Percentiles rank a stretch among this genome's conserved stretches.
These are phyloP conservation scores for Sussaba pulchella DNA, from an alignment of 2,888 invertebrate species.

Conservation along the genomic window DNA sequence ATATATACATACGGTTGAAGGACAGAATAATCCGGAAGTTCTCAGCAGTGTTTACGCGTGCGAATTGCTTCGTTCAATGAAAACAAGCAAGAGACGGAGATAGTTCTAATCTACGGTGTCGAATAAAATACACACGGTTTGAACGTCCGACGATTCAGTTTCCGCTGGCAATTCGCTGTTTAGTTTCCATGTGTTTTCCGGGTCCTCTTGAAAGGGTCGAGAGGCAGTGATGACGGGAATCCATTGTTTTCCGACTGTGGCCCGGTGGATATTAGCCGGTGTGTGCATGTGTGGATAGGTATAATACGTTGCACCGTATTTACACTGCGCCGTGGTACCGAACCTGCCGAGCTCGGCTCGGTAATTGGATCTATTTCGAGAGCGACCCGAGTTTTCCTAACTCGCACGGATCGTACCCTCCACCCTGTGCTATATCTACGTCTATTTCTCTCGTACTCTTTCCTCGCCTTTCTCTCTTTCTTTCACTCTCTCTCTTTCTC, in stretches of 20 bases:
- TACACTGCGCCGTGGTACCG: conserved; percentile 39
- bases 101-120: conserved; percentile 26
- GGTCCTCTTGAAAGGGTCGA: conserved; percentile 12
- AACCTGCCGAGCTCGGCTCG: conserved; percentile 44
- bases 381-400: conserved; percentile 61
- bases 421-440: conserved; percentile 4
- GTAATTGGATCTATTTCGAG: conserved; percentile 68
- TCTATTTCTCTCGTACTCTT: too few relatives aligned
- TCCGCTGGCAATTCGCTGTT: conserved; percentile 22
- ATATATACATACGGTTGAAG: too few relatives aligned
- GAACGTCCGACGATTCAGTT: conserved; percentile 24
- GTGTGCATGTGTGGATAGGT: conserved; percentile 8
- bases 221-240: conserved; percentile 23
- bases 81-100: conserved; percentile 16
- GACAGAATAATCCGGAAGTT: neutral
- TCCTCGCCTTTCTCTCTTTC: too few relatives aligned
- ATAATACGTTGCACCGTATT: conserved; percentile 33
- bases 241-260: conserved; percentile 3
- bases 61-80: conserved; percentile 32
- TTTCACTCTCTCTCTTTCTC: too few relatives aligned
- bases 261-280: conserved; percentile 2
- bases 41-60: conserved; percentile 16
- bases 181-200: conserved; percentile 24
- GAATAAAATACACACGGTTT: conserved; percentile 34
- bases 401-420: conserved; percentile 15